A percentile compares a stretch with the other conserved stretches of the same genome.
Evolutionary conservation across 2,113 vertebrate genomes (phyloP).

Genomic region (Leptosomus discolor): DNA sequence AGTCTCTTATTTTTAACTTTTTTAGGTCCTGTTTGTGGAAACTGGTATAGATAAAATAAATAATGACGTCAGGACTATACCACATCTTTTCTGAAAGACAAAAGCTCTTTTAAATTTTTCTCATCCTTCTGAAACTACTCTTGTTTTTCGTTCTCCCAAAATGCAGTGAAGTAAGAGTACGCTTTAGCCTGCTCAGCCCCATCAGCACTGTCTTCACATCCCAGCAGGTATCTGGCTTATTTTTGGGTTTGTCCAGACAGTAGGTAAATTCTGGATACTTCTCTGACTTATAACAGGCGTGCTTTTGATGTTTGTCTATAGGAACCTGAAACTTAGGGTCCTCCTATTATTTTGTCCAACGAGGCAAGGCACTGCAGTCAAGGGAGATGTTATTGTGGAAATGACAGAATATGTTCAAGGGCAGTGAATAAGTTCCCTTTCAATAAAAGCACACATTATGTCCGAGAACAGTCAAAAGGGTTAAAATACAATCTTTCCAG

Average conservation of each 20-base stretch:
- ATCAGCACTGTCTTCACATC: not conserved
- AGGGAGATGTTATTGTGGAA: not conserved
- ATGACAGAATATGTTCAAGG: conserved; percentile 4
- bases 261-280: conserved; percentile 37
- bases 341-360: conserved; percentile 51
- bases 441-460: conserved; percentile 42
- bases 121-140: not conserved
- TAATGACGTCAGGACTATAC: not conserved
- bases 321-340: conserved; percentile 31
- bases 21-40: not conserved
- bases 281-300: not conserved
- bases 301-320: conserved; percentile 41
- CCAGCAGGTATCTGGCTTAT: not conserved
- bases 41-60: not conserved
- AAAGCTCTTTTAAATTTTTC: not conserved
- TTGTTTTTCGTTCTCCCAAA: not conserved
- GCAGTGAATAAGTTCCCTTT: conserved; percentile 35
- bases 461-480: conserved; percentile 58
- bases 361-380: conserved; percentile 24
- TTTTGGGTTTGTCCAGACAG: not conserved
- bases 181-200: not conserved
- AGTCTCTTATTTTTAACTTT: not conserved
- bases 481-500: conserved; percentile 72
- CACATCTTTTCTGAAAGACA: not conserved
- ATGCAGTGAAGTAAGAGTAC: not conserved